Conservation (phyloP, 1,140 invertebrate genomes). For the Pararge aegeria region DNA sequence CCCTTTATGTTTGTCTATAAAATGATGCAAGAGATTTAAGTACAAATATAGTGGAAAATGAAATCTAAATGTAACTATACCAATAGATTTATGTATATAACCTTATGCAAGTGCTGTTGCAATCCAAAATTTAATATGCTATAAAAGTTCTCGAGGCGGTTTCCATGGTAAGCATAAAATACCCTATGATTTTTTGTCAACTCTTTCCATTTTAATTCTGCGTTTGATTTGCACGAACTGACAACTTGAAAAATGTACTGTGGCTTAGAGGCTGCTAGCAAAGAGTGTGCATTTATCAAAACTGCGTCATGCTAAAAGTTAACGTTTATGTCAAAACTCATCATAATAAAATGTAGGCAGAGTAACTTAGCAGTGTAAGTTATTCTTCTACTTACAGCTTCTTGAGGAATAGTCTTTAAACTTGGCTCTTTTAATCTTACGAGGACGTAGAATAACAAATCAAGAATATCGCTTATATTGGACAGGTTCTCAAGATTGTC, state of each 20-base stretch:
- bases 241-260: constrained; percentile 85
- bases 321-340: constrained; percentile 13
- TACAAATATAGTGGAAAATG: neutral
- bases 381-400: constrained; percentile 67
- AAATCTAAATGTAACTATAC: neutral
- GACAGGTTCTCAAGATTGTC: constrained; percentile 77
- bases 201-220: constrained; percentile 81
- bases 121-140: constrained; percentile 90
- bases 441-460: constrained; percentile 82
- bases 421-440: constrained; percentile 80
- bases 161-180: constrained; percentile 89
- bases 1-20: constrained; percentile 85
- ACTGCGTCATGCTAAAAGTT: constrained; percentile 79
- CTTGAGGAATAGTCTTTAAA: constrained; percentile 79
- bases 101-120: constrained; percentile 88
- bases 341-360: too few relatives aligned
- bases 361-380: constrained; percentile 3
- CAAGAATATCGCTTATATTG: constrained; percentile 72
- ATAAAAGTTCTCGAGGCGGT: constrained; percentile 89
- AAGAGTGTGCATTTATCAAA: constrained; percentile 75
- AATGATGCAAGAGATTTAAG: neutral
- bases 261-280: constrained; percentile 75
- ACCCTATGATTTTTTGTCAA: constrained; percentile 79
- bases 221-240: constrained; percentile 75
- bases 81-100: constrained; percentile 38